phyloP scores from a whole-genome alignment of 2,888 invertebrate genomes.

The Chymomyza procnemis region DNA sequence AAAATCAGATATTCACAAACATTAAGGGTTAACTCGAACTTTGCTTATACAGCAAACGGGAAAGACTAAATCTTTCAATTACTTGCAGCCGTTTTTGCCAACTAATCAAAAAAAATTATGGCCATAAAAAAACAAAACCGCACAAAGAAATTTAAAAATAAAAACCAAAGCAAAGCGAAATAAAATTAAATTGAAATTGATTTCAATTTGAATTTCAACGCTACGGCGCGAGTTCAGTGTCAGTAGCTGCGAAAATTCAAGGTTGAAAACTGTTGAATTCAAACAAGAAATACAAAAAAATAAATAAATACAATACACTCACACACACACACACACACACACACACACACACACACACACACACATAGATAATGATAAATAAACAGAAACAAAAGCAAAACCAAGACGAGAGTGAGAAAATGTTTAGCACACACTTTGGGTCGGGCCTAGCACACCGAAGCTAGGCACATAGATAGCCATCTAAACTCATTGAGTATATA shows the following conservation, averaged over 20 bases:
- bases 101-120: not conserved
- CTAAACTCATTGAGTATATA: not conserved
- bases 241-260: slow-evolving; percentile 59
- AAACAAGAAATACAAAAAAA: slow-evolving; percentile 1
- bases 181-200: slow-evolving; percentile 65
- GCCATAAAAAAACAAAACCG: slow-evolving; percentile 14
- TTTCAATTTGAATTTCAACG: slow-evolving; percentile 61
- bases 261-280: slow-evolving; percentile 44
- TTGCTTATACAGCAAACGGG: slow-evolving; percentile 5
- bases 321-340: too few relatives aligned
- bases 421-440: not conserved
- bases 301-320: slow-evolving; percentile 6
- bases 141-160: slow-evolving; percentile 8
- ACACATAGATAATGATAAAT: not conserved
- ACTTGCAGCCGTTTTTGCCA: slow-evolving; percentile 14
- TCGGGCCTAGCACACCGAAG: not conserved
- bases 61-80: slow-evolving; percentile 14
- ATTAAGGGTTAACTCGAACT: not conserved
- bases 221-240: slow-evolving; percentile 57
- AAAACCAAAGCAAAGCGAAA: not conserved
- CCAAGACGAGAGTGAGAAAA: slow-evolving; percentile 22
- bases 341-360: too few relatives aligned
- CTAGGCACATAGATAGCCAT: not conserved
- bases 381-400: slow-evolving; percentile 5
- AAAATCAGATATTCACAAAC: not conserved